Evolutionary conservation across 1,140 invertebrate genomes (phyloP).

Genomic region (Forficula auricularia): DNA sequence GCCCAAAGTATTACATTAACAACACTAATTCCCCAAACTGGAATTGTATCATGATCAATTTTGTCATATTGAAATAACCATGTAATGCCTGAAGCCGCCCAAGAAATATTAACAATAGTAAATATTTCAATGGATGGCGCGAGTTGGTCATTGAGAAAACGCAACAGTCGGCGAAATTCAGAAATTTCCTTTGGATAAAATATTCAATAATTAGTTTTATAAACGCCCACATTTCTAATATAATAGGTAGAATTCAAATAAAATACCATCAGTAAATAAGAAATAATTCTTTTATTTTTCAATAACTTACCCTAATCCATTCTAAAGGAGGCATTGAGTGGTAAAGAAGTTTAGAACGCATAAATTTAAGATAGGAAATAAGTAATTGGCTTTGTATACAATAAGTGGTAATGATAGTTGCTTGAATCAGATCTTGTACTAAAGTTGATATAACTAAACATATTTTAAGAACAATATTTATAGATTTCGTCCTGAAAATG

Average conservation of each 20-base stretch:
- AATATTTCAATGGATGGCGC: slow-evolving; percentile 54
- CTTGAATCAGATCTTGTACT: slow-evolving; percentile 58
- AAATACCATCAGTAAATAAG: background rate
- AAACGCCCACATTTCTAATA: slow-evolving; percentile 3
- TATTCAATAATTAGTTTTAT: background rate
- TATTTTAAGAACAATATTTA: slow-evolving; percentile 33
- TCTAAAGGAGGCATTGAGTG: slow-evolving; percentile 46
- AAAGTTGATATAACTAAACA: slow-evolving; percentile 46
- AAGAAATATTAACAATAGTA: slow-evolving; percentile 51
- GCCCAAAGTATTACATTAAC: slow-evolving; percentile 50
- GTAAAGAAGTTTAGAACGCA: slow-evolving; percentile 49
- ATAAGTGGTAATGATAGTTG: slow-evolving; percentile 58
- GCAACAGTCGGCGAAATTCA: slow-evolving; percentile 53
- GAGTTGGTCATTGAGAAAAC: slow-evolving; percentile 53
- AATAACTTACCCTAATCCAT: slow-evolving; percentile 51
- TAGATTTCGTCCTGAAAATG: slow-evolving; percentile 1
- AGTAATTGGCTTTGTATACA: slow-evolving; percentile 61
- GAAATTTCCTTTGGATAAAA: slow-evolving; percentile 39
- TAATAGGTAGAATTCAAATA: slow-evolving; percentile 6
- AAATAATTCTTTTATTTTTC: slow-evolving; percentile 5
- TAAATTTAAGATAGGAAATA: slow-evolving; percentile 46
- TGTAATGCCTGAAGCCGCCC: slow-evolving; percentile 42
- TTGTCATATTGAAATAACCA: slow-evolving; percentile 44
- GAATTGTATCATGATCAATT: slow-evolving; percentile 31
- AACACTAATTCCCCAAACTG: slow-evolving; percentile 37